Base-by-base conservation (phyloP, 2,113 vertebrate species). In the Tupaia chinensis region DNA sequence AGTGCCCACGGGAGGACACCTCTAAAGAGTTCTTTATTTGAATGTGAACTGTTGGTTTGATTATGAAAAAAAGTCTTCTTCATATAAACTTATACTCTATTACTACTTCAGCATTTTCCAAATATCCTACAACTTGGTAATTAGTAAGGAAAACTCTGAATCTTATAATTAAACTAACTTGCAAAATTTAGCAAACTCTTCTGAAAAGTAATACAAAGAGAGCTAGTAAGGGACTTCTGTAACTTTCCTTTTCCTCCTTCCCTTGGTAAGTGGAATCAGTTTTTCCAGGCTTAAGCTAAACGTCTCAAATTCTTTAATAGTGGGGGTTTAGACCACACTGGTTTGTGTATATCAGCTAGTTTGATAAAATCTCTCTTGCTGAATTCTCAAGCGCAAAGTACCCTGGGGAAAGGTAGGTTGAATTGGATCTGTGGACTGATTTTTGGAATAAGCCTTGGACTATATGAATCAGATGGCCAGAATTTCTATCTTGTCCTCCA, bases 241-340 rank as follows among this genome's bases (percentile, higher is more conserved):
- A 93, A 93, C 25, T 96, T 94, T 96, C 81, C 81, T 79, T 91
- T 95, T 81, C n/a, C 23, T 77, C 58, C 10, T 81, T 93, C 72
- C 58, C 34, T 65, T 93, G 44, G 34, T 78, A 81, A 93, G 27
- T 15, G 0, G 20, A 86, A 53, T 92, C 29, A 79, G 4, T 88
- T 95, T 97, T 97, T 94, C 86, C 66, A 87, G 54, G 73, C 90
- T 80, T 61, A 86, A 32, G 25, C 74, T 92, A 94, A 95, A 80
- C 79, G 94, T 91, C 58, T 95, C 44, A 86, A 95, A 96, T 97
- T 97, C 89, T 91, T 96, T 89, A 79, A 86, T 84, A 89, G 91
- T 77, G 4, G 81, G 77, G 90, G 85, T 73, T 94, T 92, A 82
- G 60, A 93, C 84, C 81, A 92, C 81, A 95, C 23, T 90, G 89